Percentiles rank a stretch among this genome's conserved stretches.
Evolutionary conservation across 2,888 invertebrate species (phyloP).

Genomic region (Pterobdella sp.): DNA sequence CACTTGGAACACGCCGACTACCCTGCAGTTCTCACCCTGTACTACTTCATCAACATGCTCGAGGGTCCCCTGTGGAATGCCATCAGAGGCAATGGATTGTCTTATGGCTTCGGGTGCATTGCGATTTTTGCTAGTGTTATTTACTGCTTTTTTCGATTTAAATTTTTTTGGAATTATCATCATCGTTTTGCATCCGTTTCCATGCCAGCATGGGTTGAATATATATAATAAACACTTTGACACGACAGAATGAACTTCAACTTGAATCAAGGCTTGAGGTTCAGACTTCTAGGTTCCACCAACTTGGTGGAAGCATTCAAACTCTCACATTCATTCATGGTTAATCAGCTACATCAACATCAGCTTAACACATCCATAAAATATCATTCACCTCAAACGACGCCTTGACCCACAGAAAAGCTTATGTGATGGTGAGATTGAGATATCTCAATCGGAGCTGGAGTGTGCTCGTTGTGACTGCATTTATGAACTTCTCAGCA

Average conservation of each 20-base stretch:
- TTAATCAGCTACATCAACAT: slow-evolving; percentile 46
- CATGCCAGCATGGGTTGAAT: neutral
- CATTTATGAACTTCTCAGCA: slow-evolving; percentile 75
- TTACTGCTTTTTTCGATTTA: neutral
- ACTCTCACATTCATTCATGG: slow-evolving; percentile 67
- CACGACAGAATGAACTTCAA: slow-evolving; percentile 58
- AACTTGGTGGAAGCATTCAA: slow-evolving; percentile 71
- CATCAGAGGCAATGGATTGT: slow-evolving; percentile 75
- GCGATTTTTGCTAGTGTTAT: neutral
- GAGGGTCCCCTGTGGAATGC: slow-evolving; percentile 85
- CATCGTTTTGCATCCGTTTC: no score
- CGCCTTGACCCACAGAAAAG: slow-evolving; percentile 56
- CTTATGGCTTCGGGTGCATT: slow-evolving; percentile 64
- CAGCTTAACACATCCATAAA: neutral
- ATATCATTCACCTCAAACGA: no score
- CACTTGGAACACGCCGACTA: slow-evolving; percentile 57
- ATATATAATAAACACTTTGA: slow-evolving; percentile 42
- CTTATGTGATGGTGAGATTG: slow-evolving; percentile 57
- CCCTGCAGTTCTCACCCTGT: slow-evolving; percentile 65
- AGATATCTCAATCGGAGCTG: slow-evolving; percentile 67
- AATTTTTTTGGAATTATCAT: neutral
- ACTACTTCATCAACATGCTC: slow-evolving; percentile 76
- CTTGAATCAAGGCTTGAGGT: slow-evolving; percentile 63
- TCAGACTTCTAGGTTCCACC: slow-evolving; percentile 68
- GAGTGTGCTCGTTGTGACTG: slow-evolving; percentile 76